Base-by-base conservation (phyloP, 1,140 invertebrate genomes). In the Helicoverpa armigera region DNA sequence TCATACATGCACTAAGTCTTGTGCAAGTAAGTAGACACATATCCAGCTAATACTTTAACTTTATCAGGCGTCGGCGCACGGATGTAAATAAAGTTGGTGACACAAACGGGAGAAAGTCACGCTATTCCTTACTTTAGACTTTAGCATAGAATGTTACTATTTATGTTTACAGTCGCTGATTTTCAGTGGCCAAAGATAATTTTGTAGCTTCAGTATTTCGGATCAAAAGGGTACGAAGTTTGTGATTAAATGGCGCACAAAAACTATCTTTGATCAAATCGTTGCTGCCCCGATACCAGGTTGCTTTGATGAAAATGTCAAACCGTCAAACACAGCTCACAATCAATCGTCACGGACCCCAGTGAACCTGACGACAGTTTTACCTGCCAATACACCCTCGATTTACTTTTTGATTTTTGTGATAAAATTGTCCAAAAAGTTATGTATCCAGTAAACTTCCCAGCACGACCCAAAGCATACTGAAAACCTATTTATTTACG, bases 21-120 rank as follows among this genome's bases (percentile, higher is more conserved):
- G 18, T 50, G 73, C 31, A 75, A 63, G 73, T 50, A 75, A 14
- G 58, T 63, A 61, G 18, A 61, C 58, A 75, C 31, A 61, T 51
- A 75, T 61, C 56, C 58, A 75, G 31, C 56, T 78, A 78, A 67
- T 78, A 65, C 75, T 69, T 67, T 79, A 70, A 61, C 50, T 72
- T 79, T 79, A 79, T 79, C 77, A 79, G 65, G 77, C 77, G 77
- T 79, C 54, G 65, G 53, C 53, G 51, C 51, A 69, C 76, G 63
- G 63, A 69, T 79, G 76, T 70, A 67, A 79, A 69, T 79, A 70
- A 79, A 79, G 76, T 60, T 60, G 51, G 76, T 79, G 63, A 77
- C 53, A 67, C 29, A 70, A 79, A 79, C 65, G 65, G 63, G 65
- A 79, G 65, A 79, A 69, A 79, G 76, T 79, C 76, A 79, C 76